Evolutionary conservation across 2,888 invertebrate genomes (phyloP).

Genomic region (Stenchaetothrips biformis): DNA sequence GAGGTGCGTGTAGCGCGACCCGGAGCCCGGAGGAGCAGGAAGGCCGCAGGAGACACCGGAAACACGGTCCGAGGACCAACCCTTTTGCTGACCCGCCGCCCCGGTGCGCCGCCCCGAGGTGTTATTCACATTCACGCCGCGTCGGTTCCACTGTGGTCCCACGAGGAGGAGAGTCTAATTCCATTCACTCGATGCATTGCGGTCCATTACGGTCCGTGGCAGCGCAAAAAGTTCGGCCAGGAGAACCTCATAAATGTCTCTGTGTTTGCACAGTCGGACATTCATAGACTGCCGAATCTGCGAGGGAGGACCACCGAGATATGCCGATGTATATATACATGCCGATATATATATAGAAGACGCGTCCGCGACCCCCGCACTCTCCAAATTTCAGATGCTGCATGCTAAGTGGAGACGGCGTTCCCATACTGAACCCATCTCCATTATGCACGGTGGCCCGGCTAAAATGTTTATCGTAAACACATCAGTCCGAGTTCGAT

Average conservation of each 20-base stretch:
- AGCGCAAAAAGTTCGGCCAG: too few species aligned
- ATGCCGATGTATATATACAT: too few species aligned
- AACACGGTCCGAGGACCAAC: neutral
- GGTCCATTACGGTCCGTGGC: too few species aligned
- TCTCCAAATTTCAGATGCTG: too few species aligned
- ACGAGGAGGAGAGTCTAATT: too few species aligned
- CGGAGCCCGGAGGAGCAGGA: neutral
- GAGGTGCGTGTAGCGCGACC: neutral
- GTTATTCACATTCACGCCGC: neutral
- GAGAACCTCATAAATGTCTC: neutral
- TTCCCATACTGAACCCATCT: too few species aligned
- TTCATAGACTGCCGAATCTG: conserved; percentile 1
- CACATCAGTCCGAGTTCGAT: neutral
- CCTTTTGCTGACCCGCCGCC: neutral
- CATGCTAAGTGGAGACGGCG: neutral
- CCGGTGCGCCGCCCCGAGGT: neutral
- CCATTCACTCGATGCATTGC: too few species aligned
- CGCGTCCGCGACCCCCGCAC: too few species aligned
- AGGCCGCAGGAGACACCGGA: conserved; percentile 12
- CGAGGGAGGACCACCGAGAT: neutral
- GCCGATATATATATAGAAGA: too few species aligned
- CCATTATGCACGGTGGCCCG: conserved; percentile 1
- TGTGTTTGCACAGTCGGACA: neutral
- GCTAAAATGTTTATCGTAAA: conserved; percentile 21
- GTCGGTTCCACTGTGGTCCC: too few species aligned